A percentile compares a stretch with the other conserved stretches of the same genome.
Evolutionary conservation across 2,888 invertebrate genomes (phyloP).

Genomic region (Drosophila ustulata): DNA sequence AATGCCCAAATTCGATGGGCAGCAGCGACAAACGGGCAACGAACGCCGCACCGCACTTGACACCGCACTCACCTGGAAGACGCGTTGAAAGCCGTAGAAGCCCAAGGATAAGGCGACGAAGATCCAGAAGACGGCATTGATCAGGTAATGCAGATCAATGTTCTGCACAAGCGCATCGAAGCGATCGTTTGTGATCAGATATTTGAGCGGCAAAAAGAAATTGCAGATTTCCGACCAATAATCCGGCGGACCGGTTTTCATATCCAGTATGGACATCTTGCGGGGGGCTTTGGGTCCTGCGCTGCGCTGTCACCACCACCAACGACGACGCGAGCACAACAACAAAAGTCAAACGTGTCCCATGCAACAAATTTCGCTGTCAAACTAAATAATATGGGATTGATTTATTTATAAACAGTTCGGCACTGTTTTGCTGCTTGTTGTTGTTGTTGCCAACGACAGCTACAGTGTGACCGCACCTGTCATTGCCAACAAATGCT

Average conservation of each 20-base stretch:
- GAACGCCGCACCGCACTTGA: conserved; percentile 15
- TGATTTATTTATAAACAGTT: conserved; percentile 58
- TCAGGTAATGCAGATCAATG: conserved; percentile 82
- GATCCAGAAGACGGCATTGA: conserved; percentile 84
- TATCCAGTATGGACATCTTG: conserved; percentile 84
- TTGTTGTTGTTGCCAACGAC: conserved; percentile 9
- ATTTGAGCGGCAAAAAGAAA: conserved; percentile 83
- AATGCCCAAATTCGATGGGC: conserved; percentile 44
- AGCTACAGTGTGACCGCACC: neutral
- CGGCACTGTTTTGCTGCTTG: neutral
- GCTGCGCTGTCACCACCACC: conserved; percentile 6
- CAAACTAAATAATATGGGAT: conserved; percentile 39
- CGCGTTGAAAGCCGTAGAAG: conserved; percentile 81
- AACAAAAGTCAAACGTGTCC: conserved; percentile 34
- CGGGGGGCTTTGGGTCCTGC: conserved; percentile 14
- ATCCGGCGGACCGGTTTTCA: conserved; percentile 81
- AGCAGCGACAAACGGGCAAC: conserved; percentile 21
- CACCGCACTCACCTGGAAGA: conserved; percentile 80
- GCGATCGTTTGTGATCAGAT: conserved; percentile 81
- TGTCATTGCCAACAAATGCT: neutral
- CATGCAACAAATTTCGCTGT: conserved; percentile 50
- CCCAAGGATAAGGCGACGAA: conserved; percentile 80
- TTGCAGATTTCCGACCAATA: conserved; percentile 84
- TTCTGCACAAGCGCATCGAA: conserved; percentile 83
- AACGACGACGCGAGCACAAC: conserved; percentile 8